Conservation (phyloP, 2,888 invertebrate species). For the Choristoneura rosaceana region DNA sequence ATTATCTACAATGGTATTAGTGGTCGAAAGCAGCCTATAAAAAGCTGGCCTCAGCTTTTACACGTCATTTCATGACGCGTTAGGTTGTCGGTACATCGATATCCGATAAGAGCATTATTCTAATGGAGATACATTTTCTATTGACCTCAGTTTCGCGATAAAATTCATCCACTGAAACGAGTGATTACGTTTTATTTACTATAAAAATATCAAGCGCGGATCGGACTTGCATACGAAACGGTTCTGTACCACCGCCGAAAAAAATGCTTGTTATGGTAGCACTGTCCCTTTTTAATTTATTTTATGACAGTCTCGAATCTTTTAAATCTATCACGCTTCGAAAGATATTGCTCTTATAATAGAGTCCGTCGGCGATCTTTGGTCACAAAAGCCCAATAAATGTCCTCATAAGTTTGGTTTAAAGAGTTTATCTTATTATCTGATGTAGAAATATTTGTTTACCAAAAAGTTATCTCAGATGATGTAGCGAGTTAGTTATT, state of each 20-base stretch:
- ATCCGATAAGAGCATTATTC: constrained; percentile 27
- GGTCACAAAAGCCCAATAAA: background rate
- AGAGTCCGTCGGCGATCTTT: too few relatives aligned
- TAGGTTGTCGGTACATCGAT: constrained; percentile 12
- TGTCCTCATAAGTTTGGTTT: background rate
- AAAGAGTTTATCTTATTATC: background rate
- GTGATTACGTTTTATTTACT: background rate
- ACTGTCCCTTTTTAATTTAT: too few relatives aligned
- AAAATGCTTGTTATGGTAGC: too few relatives aligned
- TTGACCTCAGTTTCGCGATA: constrained; percentile 31
- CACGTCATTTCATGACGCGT: background rate
- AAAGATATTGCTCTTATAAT: too few relatives aligned
- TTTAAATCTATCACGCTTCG: too few relatives aligned
- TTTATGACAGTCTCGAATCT: too few relatives aligned
- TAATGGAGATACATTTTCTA: constrained; percentile 27
- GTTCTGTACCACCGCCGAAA: background rate
- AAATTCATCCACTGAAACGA: constrained; percentile 8
- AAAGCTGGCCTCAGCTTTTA: background rate
- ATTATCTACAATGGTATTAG: too few relatives aligned
- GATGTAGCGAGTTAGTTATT: background rate
- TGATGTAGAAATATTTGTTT: constrained; percentile 9
- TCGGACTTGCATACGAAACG: too few relatives aligned
- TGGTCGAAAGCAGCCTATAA: too few relatives aligned
- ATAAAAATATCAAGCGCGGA: background rate
- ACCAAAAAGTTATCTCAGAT: constrained; percentile 7